Evolutionary conservation across 2,113 vertebrate genomes (phyloP).

Genomic region (Chaetura pelagica): DNA sequence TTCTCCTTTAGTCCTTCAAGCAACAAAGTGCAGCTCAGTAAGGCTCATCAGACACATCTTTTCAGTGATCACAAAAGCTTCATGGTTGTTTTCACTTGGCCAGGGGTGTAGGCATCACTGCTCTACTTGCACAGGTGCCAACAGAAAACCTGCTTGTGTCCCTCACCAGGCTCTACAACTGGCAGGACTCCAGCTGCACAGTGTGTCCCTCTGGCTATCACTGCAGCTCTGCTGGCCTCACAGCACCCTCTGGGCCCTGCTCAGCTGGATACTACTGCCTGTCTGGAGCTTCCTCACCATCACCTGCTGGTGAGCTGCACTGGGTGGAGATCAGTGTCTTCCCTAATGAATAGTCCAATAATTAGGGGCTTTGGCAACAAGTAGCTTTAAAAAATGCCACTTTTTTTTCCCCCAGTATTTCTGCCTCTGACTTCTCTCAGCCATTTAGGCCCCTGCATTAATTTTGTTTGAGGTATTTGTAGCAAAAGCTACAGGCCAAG

Average conservation of each 20-base stretch:
- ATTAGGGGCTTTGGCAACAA: neutral
- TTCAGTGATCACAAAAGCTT: neutral
- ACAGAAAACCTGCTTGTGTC: neutral
- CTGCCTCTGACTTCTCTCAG: neutral
- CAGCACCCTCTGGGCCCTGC: slow-evolving; percentile 84
- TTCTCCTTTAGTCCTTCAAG: neutral
- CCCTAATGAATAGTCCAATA: too few relatives aligned
- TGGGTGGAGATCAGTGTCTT: accelerated
- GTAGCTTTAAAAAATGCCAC: neutral
- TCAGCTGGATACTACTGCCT: slow-evolving; percentile 87
- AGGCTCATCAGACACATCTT: neutral
- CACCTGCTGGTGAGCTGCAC: slow-evolving; percentile 8
- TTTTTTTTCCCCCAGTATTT: neutral
- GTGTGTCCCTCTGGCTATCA: slow-evolving; percentile 83
- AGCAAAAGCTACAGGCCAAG: accelerated
- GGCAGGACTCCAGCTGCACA: slow-evolving; percentile 76
- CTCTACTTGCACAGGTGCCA: neutral
- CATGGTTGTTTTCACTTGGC: accelerated
- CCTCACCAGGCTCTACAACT: slow-evolving; percentile 78
- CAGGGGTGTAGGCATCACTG: neutral
- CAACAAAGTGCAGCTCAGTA: neutral
- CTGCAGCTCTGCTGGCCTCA: slow-evolving; percentile 82
- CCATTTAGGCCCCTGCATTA: neutral
- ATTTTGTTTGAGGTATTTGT: neutral
- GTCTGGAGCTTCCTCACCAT: slow-evolving; percentile 73